These are phyloP conservation scores for Orchestes rusci DNA, from an alignment of 2,888 invertebrate genomes.

Conservation along the genomic window DNA sequence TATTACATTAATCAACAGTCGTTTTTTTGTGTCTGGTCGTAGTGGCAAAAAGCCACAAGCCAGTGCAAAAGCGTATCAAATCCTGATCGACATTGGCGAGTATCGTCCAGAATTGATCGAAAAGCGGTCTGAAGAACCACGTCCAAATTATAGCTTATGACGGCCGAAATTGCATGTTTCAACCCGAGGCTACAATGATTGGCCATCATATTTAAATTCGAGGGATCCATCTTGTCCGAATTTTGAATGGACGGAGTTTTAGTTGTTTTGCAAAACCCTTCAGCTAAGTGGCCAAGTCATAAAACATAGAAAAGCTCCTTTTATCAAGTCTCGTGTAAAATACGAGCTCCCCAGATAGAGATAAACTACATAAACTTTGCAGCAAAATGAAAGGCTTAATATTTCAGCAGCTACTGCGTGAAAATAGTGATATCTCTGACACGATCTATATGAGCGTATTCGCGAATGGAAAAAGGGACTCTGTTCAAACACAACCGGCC, in stretches of 20 bases:
- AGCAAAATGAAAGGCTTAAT: slow-evolving; percentile 9
- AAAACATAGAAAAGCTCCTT: no score
- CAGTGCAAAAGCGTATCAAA: slow-evolving; percentile 20
- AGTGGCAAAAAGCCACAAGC: slow-evolving; percentile 5
- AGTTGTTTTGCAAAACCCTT: no score
- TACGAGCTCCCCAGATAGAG: no score
- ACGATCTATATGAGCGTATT: slow-evolving; percentile 19
- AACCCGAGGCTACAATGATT: slow-evolving; percentile 16
- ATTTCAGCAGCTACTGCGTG: slow-evolving; percentile 14
- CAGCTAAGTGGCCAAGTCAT: no score
- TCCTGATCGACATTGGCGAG: slow-evolving; percentile 23
- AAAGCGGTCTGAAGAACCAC: slow-evolving; percentile 13
- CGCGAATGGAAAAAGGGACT: slow-evolving; percentile 12
- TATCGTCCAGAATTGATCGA: slow-evolving; percentile 19
- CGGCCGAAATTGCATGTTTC: slow-evolving; percentile 16
- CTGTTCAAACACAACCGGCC: slow-evolving; percentile 17
- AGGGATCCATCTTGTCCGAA: slow-evolving; percentile 20
- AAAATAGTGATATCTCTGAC: slow-evolving; percentile 20
- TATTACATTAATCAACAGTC: slow-evolving; percentile 8
- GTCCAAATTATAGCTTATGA: slow-evolving; percentile 21
- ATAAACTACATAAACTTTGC: neutral
- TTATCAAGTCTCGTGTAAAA: no score
- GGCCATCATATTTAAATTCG: slow-evolving; percentile 22
- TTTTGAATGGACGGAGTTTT: no score
- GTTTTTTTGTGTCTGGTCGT: slow-evolving; percentile 17